Conservation (phyloP, 2,888 invertebrate species). For the Sminthurides aquaticus region DNA sequence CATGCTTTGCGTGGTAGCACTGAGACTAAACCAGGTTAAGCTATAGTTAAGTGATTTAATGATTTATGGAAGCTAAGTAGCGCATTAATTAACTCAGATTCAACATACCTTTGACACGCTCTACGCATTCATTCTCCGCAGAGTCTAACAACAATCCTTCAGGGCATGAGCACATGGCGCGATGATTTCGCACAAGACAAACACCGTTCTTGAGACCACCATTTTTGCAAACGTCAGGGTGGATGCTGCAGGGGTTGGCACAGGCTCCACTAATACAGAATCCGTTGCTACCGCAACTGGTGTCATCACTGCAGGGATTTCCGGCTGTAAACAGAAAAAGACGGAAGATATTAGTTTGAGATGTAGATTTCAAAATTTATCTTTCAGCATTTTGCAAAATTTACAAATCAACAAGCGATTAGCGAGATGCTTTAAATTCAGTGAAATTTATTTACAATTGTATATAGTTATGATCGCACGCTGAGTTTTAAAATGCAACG, state of each 20-base stretch:
- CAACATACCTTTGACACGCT: constrained; percentile 6
- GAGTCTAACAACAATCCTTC: constrained; percentile 10
- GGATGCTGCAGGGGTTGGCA: constrained; percentile 41
- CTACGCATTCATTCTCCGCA: constrained; percentile 18
- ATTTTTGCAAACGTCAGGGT: constrained; percentile 34
- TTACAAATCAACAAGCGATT: too few relatives aligned
- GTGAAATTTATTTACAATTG: too few relatives aligned
- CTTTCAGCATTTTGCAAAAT: too few relatives aligned
- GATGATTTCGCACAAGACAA: constrained; percentile 41
- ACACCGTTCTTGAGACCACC: constrained; percentile 35
- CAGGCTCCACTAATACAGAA: constrained; percentile 45
- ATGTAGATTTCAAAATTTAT: not conserved
- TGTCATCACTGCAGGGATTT: constrained; percentile 43
- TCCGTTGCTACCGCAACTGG: constrained; percentile 42
- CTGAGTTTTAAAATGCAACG: too few relatives aligned
- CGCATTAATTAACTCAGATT: too few relatives aligned
- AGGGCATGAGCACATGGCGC: constrained; percentile 40
- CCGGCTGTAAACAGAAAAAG: constrained; percentile 28
- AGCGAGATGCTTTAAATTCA: too few relatives aligned
- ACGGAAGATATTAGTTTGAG: not conserved
- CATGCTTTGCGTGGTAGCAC: too few relatives aligned
- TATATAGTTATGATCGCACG: too few relatives aligned
- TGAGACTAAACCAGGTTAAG: too few relatives aligned
- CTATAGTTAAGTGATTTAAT: too few relatives aligned
- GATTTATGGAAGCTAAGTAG: too few relatives aligned